These are phyloP conservation scores for Lordiphosa mommai DNA, from an alignment of 1,140 invertebrate species.

Conservation along the genomic window DNA sequence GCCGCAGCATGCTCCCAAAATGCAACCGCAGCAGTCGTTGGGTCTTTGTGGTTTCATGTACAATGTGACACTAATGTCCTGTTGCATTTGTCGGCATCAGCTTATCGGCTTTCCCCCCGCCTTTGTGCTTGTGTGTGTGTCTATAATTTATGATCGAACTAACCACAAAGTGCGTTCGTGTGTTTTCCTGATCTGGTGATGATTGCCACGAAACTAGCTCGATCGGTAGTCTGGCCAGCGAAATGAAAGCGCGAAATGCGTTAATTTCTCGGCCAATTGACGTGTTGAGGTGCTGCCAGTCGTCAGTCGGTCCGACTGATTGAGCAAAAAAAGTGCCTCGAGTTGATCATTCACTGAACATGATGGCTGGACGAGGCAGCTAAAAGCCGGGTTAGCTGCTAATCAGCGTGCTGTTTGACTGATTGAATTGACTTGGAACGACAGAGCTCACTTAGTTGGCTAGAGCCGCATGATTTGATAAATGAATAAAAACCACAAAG, in stretches of 20 bases:
- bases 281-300: constrained; percentile 25
- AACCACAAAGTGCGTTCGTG: constrained; percentile 55
- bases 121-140: constrained; percentile 7
- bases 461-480: constrained; percentile 67
- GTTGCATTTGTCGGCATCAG: constrained; percentile 58
- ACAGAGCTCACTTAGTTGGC: constrained; percentile 26
- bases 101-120: constrained; percentile 55
- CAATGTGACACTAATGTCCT: constrained; percentile 72
- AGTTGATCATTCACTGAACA: neutral
- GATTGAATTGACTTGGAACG: constrained; percentile 63
- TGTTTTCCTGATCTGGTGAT: constrained; percentile 58
- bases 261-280: constrained; percentile 71
- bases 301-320: too few relatives aligned
- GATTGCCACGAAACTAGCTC: constrained; percentile 58
- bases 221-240: constrained; percentile 49
- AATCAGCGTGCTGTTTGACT: constrained; percentile 63
- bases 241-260: constrained; percentile 70
- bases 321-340: too few relatives aligned
- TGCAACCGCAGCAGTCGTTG: constrained; percentile 54
- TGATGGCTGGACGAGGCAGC: too few relatives aligned
- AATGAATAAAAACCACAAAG: constrained; percentile 62
- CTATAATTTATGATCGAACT: constrained; percentile 2
- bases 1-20: constrained; percentile 65
- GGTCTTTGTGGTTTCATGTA: constrained; percentile 46
- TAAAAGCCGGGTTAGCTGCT: constrained; percentile 35